phyloP scores from a whole-genome alignment of 2,113 vertebrate species.

The Coptodon rendalli region DNA sequence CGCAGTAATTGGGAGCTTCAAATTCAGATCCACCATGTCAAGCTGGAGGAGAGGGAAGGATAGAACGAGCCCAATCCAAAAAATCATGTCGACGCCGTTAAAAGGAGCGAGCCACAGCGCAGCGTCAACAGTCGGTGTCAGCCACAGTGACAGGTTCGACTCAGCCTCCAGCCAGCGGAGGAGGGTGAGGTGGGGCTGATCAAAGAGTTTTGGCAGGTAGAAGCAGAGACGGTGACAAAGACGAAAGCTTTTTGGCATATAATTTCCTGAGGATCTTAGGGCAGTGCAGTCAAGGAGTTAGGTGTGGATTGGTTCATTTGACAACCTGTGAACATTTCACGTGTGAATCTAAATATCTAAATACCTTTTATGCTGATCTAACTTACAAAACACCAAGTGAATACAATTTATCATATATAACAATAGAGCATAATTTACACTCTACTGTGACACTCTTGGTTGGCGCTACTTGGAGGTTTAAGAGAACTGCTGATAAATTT shows the following conservation, averaged over 20 bases:
- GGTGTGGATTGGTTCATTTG: background rate
- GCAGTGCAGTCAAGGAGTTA: background rate
- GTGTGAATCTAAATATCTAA: background rate
- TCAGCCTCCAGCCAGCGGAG: slow-evolving; percentile 31
- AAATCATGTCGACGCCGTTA: slow-evolving; percentile 24
- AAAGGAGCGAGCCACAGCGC: slow-evolving; percentile 21
- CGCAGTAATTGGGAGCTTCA: slow-evolving; percentile 59
- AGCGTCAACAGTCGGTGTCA: slow-evolving; percentile 47
- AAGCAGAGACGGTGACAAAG: background rate
- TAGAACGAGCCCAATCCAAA: background rate
- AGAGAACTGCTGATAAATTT: background rate
- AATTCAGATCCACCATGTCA: slow-evolving; percentile 45
- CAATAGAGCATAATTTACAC: background rate
- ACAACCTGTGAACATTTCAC: background rate
- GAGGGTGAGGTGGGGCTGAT: background rate
- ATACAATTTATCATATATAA: background rate
- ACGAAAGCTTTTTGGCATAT: background rate
- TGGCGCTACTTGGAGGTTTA: background rate
- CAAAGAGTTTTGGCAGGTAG: slow-evolving; percentile 15
- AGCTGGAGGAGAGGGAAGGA: background rate
- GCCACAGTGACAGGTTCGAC: slow-evolving; percentile 29
- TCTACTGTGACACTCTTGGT: background rate
- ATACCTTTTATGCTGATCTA: background rate
- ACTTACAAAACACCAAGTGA: background rate
- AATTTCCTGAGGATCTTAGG: background rate